Evolutionary conservation across 2,888 invertebrate genomes (phyloP).

Genomic region (Deladenus siricidicola): DNA sequence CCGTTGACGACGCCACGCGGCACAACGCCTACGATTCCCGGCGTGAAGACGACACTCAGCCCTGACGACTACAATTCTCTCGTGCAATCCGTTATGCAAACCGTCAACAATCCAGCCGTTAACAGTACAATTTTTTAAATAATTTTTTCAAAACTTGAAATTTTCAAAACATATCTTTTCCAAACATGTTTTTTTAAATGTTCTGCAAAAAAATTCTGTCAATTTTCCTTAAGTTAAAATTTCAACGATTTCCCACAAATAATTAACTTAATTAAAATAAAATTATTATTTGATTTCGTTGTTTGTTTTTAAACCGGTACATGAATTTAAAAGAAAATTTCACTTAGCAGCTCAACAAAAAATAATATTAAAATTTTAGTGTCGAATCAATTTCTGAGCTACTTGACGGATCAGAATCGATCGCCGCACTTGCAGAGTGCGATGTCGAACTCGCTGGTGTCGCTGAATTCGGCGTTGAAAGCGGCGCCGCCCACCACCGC

Average conservation of each 20-base stretch:
- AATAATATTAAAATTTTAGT: too few relatives aligned
- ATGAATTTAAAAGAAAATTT: neutral
- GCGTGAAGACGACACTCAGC: conserved; percentile 4
- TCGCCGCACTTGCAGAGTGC: conserved; percentile 16
- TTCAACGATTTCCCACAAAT: too few relatives aligned
- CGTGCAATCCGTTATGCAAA: conserved; percentile 14
- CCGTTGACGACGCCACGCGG: conserved; percentile 36
- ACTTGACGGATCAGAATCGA: conserved; percentile 29
- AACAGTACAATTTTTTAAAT: neutral
- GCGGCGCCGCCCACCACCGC: neutral
- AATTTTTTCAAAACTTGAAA: too few relatives aligned
- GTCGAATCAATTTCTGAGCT: conserved; percentile 28
- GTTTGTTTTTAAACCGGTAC: neutral
- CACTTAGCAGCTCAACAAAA: too few relatives aligned
- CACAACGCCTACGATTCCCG: conserved; percentile 24
- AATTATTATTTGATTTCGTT: too few relatives aligned
- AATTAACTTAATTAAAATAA: too few relatives aligned
- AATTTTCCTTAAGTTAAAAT: too few relatives aligned
- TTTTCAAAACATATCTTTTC: too few relatives aligned
- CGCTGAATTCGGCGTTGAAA: neutral
- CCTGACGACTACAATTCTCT: conserved; percentile 24
- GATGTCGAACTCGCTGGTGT: conserved; percentile 5
- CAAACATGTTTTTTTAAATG: too few relatives aligned
- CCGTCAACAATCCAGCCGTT: conserved; percentile 11
- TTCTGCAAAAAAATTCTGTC: too few relatives aligned